Base-by-base conservation (phyloP, 1,140 invertebrate genomes). In the Aphaenogaster floridana region DNA sequence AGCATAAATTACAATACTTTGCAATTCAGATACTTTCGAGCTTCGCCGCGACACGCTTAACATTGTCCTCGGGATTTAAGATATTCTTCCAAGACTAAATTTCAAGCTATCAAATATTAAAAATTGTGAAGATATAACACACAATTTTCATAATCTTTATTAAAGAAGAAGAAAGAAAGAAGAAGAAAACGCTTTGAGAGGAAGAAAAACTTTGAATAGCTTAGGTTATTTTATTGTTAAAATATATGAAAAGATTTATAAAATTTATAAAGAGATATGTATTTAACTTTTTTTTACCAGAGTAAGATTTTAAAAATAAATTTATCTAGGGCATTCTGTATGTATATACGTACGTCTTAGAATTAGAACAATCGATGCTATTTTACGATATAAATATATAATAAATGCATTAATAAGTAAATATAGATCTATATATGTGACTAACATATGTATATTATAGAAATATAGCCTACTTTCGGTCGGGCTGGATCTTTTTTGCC, bases 11-110 rank as follows among this genome's bases (percentile, higher is more conserved):
- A 68, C 39, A 45, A 48, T 50, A 50, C 57, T 63, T 63, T 63
- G 57, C 74, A 78, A 78, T 78, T 61, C 74, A n/a, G 34, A 48
- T 78, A 17, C n/a, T 28, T 21, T 17, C 7, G 21, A 61, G 21
- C 45, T 45, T 15, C 21, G 54, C 50, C 17, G 50, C 48, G 34
- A 74, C 48, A 77, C n/a, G 54, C 39, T 61, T 76, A 39, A 76
- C 36, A 8, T 34, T 45, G n/a, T 13, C 42, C 2, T 21, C 39
- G 54, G 3, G 6, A 1, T 28, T 59, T 13, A 17, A 48, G 21
- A 13, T 63, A 61, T 63, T 63, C 57, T 63, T 11, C n/a, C n/a
- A 42, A 42, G 1, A 17, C 28, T 45, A 9, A 36, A 54, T 74
- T 54, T 54, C 28, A 21, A 61, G 9, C 7, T 66, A 52, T 72